Conservation (phyloP, 2,888 invertebrate genomes). For the Aphodius sticticus region DNA sequence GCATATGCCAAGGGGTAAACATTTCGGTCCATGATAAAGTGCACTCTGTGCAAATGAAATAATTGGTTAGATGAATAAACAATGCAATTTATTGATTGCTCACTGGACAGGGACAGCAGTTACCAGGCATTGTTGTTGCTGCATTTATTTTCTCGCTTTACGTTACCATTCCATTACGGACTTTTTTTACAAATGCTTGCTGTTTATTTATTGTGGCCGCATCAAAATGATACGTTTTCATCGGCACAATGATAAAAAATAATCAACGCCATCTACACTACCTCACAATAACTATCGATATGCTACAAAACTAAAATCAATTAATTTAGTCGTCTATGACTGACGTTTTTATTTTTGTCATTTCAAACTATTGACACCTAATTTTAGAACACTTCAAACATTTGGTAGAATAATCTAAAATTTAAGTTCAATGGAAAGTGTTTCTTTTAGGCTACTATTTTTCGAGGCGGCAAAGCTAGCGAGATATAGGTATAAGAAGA, state of each 20-base stretch:
- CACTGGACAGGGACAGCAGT: background rate
- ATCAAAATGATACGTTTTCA: background rate
- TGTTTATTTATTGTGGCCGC: background rate
- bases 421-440: slow-evolving; percentile 6
- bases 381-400: too few relatives aligned
- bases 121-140: background rate
- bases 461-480: background rate
- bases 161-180: background rate
- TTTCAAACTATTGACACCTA: background rate
- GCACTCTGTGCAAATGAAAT: slow-evolving; percentile 19
- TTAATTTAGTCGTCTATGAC: background rate
- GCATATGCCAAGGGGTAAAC: background rate
- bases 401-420: slow-evolving; percentile 9
- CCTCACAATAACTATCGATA: too few relatives aligned
- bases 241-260: background rate
- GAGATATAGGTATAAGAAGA: background rate
- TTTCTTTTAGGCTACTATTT: background rate
- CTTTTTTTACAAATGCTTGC: background rate
- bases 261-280: too few relatives aligned
- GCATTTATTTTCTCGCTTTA: background rate
- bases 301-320: background rate
- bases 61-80: slow-evolving; percentile 24
- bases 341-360: background rate
- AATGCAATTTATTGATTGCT: slow-evolving; percentile 21
- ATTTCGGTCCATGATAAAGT: slow-evolving; percentile 11